Evolutionary conservation across 64 coral and sea anemone genomes (phyloP).

Genomic region (Stylophora pistillata): DNA sequence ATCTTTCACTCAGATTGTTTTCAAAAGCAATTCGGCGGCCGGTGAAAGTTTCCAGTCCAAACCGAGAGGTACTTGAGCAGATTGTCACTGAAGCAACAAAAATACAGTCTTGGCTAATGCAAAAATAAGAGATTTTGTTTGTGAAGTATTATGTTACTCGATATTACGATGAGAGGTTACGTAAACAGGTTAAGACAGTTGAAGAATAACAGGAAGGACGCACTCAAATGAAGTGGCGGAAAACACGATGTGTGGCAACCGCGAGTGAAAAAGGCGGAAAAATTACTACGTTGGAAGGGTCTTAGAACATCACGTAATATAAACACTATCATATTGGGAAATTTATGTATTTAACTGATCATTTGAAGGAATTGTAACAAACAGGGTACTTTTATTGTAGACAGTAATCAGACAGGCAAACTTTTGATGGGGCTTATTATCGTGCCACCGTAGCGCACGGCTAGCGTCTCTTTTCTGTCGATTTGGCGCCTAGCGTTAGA

Average conservation of each 20-base stretch:
- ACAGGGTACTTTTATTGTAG: too few species aligned
- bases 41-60: neutral
- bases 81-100: neutral
- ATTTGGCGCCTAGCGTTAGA: too few species aligned
- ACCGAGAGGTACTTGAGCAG: neutral
- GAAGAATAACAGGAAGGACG: conserved; percentile 5
- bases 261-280: neutral
- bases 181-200: conserved; percentile 30
- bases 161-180: neutral
- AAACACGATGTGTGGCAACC: neutral
- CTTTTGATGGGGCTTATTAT: too few species aligned
- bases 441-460: too few species aligned
- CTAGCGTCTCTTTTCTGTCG: too few species aligned
- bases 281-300: neutral
- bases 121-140: conserved; percentile 12
- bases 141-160: conserved; percentile 7
- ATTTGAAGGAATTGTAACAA: too few species aligned
- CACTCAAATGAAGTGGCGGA: neutral
- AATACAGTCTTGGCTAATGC: neutral
- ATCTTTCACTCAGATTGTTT: neutral
- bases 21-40: neutral
- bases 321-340: too few species aligned
- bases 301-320: neutral
- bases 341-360: too few species aligned
- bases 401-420: too few species aligned